A percentile compares a stretch with the other conserved stretches of the same genome.
phyloP scores from a whole-genome alignment of 1,140 invertebrate species.

The Drosophila tristis region DNA sequence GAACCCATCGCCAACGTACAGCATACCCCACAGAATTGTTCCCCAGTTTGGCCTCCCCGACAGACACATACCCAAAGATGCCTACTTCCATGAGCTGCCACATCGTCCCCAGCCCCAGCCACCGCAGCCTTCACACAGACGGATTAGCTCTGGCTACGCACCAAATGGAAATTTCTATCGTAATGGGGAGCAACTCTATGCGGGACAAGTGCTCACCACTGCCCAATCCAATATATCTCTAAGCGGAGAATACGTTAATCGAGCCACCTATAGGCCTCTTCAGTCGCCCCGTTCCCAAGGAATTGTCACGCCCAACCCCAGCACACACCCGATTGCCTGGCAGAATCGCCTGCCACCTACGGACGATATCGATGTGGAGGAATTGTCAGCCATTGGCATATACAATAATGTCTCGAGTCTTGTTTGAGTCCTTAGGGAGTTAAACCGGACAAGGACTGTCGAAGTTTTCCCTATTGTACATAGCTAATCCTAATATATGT shows the following conservation, averaged over 20 bases:
- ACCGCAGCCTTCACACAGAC: slow-evolving; percentile 2
- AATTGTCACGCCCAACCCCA: slow-evolving; percentile 12
- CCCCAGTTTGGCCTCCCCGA: slow-evolving; percentile 39
- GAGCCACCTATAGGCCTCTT: slow-evolving; percentile 16
- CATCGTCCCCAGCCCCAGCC: slow-evolving; percentile 66
- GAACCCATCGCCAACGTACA: slow-evolving; percentile 52
- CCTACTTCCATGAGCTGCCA: slow-evolving; percentile 86
- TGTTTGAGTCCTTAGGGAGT: slow-evolving; percentile 35
- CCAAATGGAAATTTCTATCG: slow-evolving; percentile 38
- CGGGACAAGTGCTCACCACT: not conserved
- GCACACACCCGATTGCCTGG: slow-evolving; percentile 38
- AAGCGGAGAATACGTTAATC: slow-evolving; percentile 19
- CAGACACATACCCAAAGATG: slow-evolving; percentile 85
- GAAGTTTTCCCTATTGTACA: slow-evolving; percentile 52
- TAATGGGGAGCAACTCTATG: slow-evolving; percentile 24
- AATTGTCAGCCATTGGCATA: slow-evolving; percentile 52
- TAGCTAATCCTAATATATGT: slow-evolving; percentile 61
- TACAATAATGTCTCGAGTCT: slow-evolving; percentile 73
- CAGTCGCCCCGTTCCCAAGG: slow-evolving; percentile 29
- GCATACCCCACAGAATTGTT: slow-evolving; percentile 25
- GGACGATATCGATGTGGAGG: slow-evolving; percentile 57
- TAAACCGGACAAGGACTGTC: not conserved
- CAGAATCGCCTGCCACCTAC: slow-evolving; percentile 26
- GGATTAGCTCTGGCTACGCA: slow-evolving; percentile 37
- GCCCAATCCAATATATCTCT: slow-evolving; percentile 8